phyloP scores from a whole-genome alignment of 2,888 invertebrate genomes.

The Aromia moschata region DNA sequence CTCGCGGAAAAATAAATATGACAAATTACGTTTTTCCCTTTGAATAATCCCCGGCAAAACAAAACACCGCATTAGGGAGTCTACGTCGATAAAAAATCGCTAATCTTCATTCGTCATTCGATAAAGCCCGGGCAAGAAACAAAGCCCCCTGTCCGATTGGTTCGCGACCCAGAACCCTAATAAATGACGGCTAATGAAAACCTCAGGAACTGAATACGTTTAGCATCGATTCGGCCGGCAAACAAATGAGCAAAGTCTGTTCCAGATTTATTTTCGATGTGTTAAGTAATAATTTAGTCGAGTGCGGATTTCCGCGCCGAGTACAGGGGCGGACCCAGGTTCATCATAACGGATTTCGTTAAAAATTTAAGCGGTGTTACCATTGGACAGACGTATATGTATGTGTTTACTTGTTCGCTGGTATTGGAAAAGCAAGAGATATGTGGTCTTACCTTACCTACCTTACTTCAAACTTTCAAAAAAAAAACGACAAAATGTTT shows the following conservation, averaged over 20 bases:
- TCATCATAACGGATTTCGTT: no score
- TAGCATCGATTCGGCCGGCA: constrained; percentile 7
- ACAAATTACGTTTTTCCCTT: not conserved
- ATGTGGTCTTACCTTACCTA: no score
- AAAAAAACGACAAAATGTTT: no score
- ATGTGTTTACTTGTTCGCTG: no score
- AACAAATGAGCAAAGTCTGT: constrained; percentile 12
- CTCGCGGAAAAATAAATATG: not conserved
- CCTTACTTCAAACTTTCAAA: no score
- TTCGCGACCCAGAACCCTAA: not conserved
- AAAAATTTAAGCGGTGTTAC: no score
- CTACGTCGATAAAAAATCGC: not conserved
- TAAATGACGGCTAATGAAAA: constrained; percentile 14
- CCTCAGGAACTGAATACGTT: constrained; percentile 17
- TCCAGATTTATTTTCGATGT: constrained; percentile 12
- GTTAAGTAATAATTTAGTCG: constrained; percentile 2
- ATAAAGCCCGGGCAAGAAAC: constrained; percentile 6
- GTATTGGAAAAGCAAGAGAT: no score
- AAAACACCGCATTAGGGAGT: constrained; percentile 7
- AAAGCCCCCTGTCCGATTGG: not conserved
- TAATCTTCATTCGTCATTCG: constrained; percentile 1
- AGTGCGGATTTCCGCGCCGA: no score
- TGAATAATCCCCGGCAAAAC: not conserved
- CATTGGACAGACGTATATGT: no score
- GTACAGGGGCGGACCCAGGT: no score